Base-by-base conservation (phyloP, 2,888 invertebrate genomes). In the Phyllotreta striolata region DNA sequence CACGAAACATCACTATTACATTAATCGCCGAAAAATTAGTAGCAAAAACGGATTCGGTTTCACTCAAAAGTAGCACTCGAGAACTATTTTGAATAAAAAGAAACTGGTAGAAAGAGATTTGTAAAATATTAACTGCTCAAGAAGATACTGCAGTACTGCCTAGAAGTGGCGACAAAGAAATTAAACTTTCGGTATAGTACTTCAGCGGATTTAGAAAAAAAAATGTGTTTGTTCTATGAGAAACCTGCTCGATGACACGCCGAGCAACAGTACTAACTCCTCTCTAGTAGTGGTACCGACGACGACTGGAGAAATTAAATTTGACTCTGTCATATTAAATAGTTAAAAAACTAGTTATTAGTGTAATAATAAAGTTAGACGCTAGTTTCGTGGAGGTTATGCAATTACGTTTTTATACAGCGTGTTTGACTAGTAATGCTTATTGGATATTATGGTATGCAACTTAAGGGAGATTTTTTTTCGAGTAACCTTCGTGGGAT, bases 1-100 rank as follows among this genome's bases (percentile, higher is more conserved):
- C 74, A 66, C 74, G 72, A 67, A 72, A 74, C 74, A 74, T 74
- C 47, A 62, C 63, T 62, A 47, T 14, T 58, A 54, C 52, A 55
- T 46, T 51, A 58, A 52, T 37, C 38, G 10, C 39, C 52, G 13
- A 52, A 38, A 55, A 54, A 46, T 54, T 3, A 24, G 24, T 24
- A 24, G 2, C 24, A 43, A n/a, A 61, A 61, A 35, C 54, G 52
- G 34, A 57, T 47, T 40, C 3, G 5, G 39, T 8, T 24, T 14
- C 39, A 43, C 56, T 56, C 37, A 8, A 35, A 34, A 49, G n/a
- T 24, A 24, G 24, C 24, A 24, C 24, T n/a, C n/a, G n/a, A n/a
- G n/a, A n/a, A n/a, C n/a, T 41, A 12, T 6, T 10, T 13, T 54
- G n/a, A 14, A 10, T 13, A n/a, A 49, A 49, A 24, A 12, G 9